phyloP scores from a whole-genome alignment of 1,140 invertebrate genomes.

The Bombyx mori region ASM3026992v2 NC_085129.1:4960001-4960500 shows the following conservation, averaged over 20 bases:
- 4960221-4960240: conserved; percentile 48
- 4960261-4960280: conserved; percentile 8
- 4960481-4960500: conserved; percentile 28
- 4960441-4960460: conserved; percentile 4
- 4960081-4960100: conserved; percentile 56
- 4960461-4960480: conserved; percentile 24
- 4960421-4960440: too few relatives aligned
- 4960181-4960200: conserved; percentile 28
- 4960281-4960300: too few relatives aligned
- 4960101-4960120: conserved; percentile 49
- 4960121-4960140: conserved; percentile 56
- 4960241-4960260: conserved; percentile 23
- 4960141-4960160: conserved; percentile 60
- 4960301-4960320: too few relatives aligned
- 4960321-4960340: neutral
- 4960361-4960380: neutral
- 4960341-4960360: neutral
- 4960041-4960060: conserved; percentile 29
- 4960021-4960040: too few relatives aligned
- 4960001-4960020: too few relatives aligned
- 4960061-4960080: conserved; percentile 56
- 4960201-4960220: neutral
- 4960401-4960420: too few relatives aligned
- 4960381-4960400: neutral
- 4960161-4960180: conserved; percentile 54